Percentiles rank a stretch among this genome's conserved stretches.
These are phyloP conservation scores for Diaperis boleti DNA, from an alignment of 2,888 invertebrate species.

Conservation along the genomic window DNA sequence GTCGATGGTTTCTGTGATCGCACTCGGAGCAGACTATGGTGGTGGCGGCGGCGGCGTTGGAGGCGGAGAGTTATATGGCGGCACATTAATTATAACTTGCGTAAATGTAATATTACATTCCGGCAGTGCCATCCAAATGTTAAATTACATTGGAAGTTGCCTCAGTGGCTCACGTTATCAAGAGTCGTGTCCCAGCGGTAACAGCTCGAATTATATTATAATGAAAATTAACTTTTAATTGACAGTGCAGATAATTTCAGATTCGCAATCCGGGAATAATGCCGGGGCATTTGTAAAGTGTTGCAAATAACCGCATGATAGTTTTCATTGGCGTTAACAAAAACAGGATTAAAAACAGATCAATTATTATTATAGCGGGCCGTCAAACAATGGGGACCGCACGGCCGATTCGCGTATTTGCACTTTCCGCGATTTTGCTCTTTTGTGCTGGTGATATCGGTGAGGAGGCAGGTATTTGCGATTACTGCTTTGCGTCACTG, in stretches of 20 bases:
- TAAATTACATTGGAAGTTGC: constrained; percentile 63
- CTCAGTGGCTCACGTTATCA: constrained; percentile 57
- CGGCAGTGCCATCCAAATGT: constrained; percentile 62
- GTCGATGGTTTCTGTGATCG: constrained; percentile 36
- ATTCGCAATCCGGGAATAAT: constrained; percentile 52
- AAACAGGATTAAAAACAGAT: constrained; percentile 48
- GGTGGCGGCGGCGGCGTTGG: constrained; percentile 16
- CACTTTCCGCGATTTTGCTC: constrained; percentile 46
- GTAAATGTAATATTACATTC: constrained; percentile 64
- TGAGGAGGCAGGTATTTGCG: constrained; percentile 27
- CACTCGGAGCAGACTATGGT: constrained; percentile 29
- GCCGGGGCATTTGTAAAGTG: constrained; percentile 49
- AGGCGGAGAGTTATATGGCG: constrained; percentile 50
- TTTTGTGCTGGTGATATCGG: constrained; percentile 52
- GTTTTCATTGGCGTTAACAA: constrained; percentile 45
- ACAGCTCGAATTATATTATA: constrained; percentile 59
- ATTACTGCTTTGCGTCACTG: constrained; percentile 21
- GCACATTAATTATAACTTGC: constrained; percentile 64
- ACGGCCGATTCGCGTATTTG: constrained; percentile 47
- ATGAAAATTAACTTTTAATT: constrained; percentile 63
- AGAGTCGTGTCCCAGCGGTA: constrained; percentile 53
- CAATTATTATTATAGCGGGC: constrained; percentile 50
- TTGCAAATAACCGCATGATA: constrained; percentile 48
- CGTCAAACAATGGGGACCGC: constrained; percentile 49
- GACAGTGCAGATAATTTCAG: constrained; percentile 55